Evolutionary conservation across 92 coral and sea anemone species (phyloP), one percentile per base, ranked within the genome.

Genomic region (Anthopleura xanthogrammica): DNA sequence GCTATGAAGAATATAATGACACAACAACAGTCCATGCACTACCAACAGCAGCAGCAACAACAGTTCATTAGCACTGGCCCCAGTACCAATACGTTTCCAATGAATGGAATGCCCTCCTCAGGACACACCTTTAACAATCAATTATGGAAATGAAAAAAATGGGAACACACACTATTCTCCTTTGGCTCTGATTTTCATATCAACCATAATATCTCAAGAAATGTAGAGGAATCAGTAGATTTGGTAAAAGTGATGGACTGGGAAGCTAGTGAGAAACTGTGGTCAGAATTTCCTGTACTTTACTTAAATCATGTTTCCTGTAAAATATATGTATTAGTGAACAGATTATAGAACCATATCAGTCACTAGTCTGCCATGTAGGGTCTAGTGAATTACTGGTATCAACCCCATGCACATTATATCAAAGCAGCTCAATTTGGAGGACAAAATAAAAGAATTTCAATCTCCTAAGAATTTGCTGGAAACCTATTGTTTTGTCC

Each of bases 121-220:
- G 99, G 99, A 41, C 99, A 96, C 77, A 96, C 99, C 2, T 85
- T 96, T 11, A 96, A 98, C 40, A 89, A 90, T 77, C 97, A 95
- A 75, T 80, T 96, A 80, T 96, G 99, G 99, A 93, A 96, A 82
- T 95, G 71, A 93, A 60, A 55, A 22, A 22, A 5, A 29, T n/a
- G 16, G 1, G 19, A 68, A 68, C 42, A 24, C 74, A 68, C 12
- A 64, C 64, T 58, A 19, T 57, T 14, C 62, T 57, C 20, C 62
- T 2, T 58, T 58, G 70, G 12, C 29, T 20, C 36, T 62, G 70
- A n/a, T 62, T 10, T 54, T 54, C 58, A 54, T 9, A 54, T 54
- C 58, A 54, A 54, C 16, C 58, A 46, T 19, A 62, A 19, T 62
- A 19, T 62, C 70, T 22, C 29, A 62, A 22, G 16, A 36, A 68